Base-by-base conservation (phyloP, 2,888 invertebrate species). In the Drosophila dives region DNA sequence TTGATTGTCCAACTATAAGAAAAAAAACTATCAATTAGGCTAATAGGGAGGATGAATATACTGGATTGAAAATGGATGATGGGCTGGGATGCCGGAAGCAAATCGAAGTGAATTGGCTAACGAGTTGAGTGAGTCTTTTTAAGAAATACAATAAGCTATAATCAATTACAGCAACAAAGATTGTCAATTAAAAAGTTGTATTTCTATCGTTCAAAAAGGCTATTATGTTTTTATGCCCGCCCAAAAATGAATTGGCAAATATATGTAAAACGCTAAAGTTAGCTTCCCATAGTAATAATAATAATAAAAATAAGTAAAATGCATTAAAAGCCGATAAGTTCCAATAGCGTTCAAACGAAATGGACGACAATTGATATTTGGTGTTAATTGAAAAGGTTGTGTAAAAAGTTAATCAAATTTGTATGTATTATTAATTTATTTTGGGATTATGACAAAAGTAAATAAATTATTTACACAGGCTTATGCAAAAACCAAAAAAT, bases 11-110 rank as follows among this genome's bases (percentile, higher is more conserved):
- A 50, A 55, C 60, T 58, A 58, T 23, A 38, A 34, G 29, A 62
- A 58, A 56, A 60, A 59, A 51, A 78, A 82, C 86, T 86, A 86
- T 83, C 86, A 86, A 85, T 85, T 88, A 86, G 66, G 64, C 72
- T 88, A 84, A 88, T 83, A 72, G 75, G 23, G 50, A 53, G 51
- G 38, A 49, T 53, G 36, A 40, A 23, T 17, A 8, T 23, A 33
- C 51, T 34, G 11, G n/a, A 42, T 10, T 64, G 40, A 33, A 36
- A 64, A 53, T 50, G 40, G 40, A n/a, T 32, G 32, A 32, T 29
- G 36, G 29, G 2, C 23, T 32, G 32, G n/a, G n/a, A 6, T 12
- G 34, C 23, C 23, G 48, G 10, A 32, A 15, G 23, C 7, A 12
- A 33, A 29, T 33, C 49, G 34, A n/a, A 55, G 17, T 50, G 58